Conservation (phyloP, 2,113 vertebrate genomes). For the Hystrix brachyura region DNA sequence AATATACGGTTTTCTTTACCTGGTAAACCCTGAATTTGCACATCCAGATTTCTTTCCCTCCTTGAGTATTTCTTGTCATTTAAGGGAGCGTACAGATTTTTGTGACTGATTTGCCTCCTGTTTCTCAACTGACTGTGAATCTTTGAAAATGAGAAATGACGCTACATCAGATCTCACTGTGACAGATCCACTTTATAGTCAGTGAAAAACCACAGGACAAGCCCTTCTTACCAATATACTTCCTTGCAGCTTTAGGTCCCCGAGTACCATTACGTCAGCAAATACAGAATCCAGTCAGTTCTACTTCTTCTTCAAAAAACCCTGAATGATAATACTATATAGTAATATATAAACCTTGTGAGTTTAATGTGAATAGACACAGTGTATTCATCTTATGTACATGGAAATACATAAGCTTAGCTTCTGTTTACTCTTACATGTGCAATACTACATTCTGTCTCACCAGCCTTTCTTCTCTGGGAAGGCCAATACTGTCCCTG, state of each 20-base stretch:
- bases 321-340: neutral
- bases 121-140: neutral
- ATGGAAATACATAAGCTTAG: neutral
- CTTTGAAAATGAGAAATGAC: neutral
- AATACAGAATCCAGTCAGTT: neutral
- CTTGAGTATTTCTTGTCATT: neutral
- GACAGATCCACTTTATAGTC: neutral
- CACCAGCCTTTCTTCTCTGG: neutral
- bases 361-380: neutral
- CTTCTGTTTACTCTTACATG: neutral
- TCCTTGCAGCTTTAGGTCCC: neutral
- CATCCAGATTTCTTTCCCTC: neutral
- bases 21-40: neutral
- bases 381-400: fast-evolving
- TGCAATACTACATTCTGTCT: neutral
- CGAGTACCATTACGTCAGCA: neutral
- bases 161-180: neutral
- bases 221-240: neutral
- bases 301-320: neutral
- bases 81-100: neutral
- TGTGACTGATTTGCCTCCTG: neutral
- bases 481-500: neutral
- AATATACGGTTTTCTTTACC: neutral
- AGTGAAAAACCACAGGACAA: neutral
- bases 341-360: neutral